A percentile compares a stretch with the other conserved stretches of the same genome.
Evolutionary conservation across 1,140 invertebrate genomes (phyloP).

Genomic region (Apis florea): DNA sequence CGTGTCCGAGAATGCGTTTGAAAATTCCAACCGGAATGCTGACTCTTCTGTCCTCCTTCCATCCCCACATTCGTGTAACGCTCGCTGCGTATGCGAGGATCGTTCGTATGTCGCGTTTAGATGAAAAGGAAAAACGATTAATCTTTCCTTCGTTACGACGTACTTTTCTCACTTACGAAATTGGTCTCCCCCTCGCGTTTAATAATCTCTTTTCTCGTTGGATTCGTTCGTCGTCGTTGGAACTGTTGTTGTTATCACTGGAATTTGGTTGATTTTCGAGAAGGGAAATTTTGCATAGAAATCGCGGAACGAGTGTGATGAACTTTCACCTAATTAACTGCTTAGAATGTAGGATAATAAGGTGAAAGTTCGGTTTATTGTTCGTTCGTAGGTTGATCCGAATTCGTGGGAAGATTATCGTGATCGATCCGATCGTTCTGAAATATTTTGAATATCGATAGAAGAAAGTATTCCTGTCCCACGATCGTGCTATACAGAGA

Average conservation of each 20-base stretch:
- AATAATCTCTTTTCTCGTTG: background rate
- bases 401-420: background rate
- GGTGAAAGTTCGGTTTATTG: background rate
- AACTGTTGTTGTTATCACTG: too few relatives aligned
- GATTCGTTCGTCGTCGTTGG: too few relatives aligned
- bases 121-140: constrained; percentile 21
- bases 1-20: constrained; percentile 56
- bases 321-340: background rate
- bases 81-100: background rate
- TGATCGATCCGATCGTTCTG: too few relatives aligned
- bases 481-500: background rate
- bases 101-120: constrained; percentile 15
- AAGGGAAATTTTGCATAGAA: background rate
- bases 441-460: too few relatives aligned
- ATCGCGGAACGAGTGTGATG: background rate
- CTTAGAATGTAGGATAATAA: background rate
- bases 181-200: background rate
- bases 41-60: too few relatives aligned
- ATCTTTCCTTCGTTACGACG: background rate
- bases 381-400: background rate
- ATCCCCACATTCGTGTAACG: background rate
- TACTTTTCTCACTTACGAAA: too few relatives aligned
- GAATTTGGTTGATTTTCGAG: too few relatives aligned
- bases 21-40: constrained; percentile 51
- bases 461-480: too few relatives aligned